Percentiles rank a stretch among this genome's conserved stretches.
Conservation (phyloP, 53 echinoderm and acorn worm species). For the Mesocentrotus franciscanus region DNA sequence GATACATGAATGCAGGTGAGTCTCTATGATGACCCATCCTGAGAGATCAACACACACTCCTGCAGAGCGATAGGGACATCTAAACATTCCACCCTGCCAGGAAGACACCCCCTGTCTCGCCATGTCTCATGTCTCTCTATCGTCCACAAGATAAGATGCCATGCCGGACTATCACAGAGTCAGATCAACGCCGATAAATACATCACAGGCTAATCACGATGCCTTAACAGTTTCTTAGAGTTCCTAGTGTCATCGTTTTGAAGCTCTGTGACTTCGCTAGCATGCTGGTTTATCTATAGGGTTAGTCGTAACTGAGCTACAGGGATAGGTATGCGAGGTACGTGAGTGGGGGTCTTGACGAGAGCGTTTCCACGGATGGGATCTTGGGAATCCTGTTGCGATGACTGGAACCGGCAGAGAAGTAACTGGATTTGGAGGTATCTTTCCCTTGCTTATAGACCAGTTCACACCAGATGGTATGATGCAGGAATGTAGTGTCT, state of each 20-base stretch:
- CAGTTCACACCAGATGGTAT: neutral
- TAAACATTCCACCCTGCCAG: slow-evolving; percentile 40
- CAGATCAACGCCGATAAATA: slow-evolving; percentile 26
- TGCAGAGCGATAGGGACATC: slow-evolving; percentile 24
- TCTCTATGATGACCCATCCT: neutral
- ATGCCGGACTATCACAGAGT: neutral
- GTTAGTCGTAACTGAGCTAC: slow-evolving; percentile 9
- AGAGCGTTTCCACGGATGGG: neutral
- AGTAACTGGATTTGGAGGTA: neutral
- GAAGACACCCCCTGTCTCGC: slow-evolving; percentile 43
- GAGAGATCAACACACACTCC: slow-evolving; percentile 50
- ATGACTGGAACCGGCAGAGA: neutral
- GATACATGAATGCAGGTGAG: slow-evolving; percentile 24
- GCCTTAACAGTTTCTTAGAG: slow-evolving; percentile 29
- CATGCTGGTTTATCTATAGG: neutral
- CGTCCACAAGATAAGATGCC: slow-evolving; percentile 14
- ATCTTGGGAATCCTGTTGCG: neutral
- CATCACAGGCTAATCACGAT: neutral
- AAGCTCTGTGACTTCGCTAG: neutral
- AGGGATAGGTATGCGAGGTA: slow-evolving; percentile 20
- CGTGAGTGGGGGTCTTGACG: neutral
- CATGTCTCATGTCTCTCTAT: neutral
- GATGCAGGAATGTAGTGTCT: neutral
- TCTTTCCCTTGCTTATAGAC: neutral
- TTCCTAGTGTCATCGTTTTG: neutral